Conservation (phyloP, 1,140 invertebrate genomes). For the Portunus trituberculatus region DNA sequence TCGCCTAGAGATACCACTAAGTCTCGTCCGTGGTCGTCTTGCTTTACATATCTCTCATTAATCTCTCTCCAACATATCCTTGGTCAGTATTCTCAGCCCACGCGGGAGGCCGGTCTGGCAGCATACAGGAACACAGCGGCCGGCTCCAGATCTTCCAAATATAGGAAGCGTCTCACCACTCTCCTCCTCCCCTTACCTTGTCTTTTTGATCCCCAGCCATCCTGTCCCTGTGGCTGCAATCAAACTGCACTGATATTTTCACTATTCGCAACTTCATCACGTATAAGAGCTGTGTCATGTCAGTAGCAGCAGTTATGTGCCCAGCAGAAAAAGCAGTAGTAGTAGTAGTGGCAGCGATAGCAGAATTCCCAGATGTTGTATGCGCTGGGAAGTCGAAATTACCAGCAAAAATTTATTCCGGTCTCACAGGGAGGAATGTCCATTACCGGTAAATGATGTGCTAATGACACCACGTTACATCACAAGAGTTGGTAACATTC, state of each 20-base stretch:
- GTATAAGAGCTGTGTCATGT: not conserved
- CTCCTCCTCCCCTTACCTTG: not conserved
- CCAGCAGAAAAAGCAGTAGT: not conserved
- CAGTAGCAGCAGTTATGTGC: not conserved
- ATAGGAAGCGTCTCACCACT: not conserved
- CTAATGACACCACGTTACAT: not conserved
- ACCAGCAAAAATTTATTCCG: not conserved
- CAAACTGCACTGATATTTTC: not conserved
- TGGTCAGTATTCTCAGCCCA: not conserved
- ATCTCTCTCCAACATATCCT: not conserved
- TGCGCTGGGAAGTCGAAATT: not conserved
- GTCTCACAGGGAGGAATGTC: not conserved
- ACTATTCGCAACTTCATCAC: not conserved
- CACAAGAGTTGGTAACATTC: not conserved
- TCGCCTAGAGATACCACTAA: not conserved
- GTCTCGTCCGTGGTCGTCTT: not conserved
- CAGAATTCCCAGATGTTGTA: not conserved
- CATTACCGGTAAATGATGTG: not conserved
- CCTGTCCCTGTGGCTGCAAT: not conserved
- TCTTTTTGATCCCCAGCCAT: not conserved
- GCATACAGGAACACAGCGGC: not conserved
- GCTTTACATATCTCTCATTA: constrained; percentile 4
- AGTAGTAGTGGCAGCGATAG: not conserved
- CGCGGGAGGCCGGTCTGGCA: not conserved
- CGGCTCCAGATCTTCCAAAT: not conserved